These are phyloP conservation scores for Denticeps clupeoides DNA, from an alignment of 2,797 vertebrate genomes.

Conservation along the genomic window DNA sequence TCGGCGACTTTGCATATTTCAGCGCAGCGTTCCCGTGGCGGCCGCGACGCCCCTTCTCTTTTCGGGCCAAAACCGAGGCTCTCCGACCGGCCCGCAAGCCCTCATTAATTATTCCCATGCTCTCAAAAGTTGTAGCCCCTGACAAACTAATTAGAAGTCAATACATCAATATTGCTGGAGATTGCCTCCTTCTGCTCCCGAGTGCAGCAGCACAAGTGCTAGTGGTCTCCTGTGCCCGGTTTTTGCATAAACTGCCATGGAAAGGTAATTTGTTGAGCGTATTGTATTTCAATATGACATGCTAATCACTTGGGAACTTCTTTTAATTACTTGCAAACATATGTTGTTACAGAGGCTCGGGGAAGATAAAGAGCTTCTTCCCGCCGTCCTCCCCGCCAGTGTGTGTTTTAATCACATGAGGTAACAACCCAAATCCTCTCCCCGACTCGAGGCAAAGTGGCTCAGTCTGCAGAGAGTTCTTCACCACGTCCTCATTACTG, in stretches of 20 bases:
- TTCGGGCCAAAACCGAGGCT: slow-evolving; percentile 7
- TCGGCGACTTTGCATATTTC: slow-evolving; percentile 13
- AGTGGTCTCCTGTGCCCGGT: slow-evolving; percentile 31
- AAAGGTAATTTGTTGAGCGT: slow-evolving; percentile 51
- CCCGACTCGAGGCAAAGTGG: slow-evolving; percentile 1
- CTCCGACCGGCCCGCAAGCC: slow-evolving; percentile 8
- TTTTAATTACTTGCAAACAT: slow-evolving; percentile 67
- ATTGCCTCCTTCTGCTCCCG: slow-evolving; percentile 20
- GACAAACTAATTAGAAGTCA: slow-evolving; percentile 31
- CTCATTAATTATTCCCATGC: slow-evolving; percentile 21
- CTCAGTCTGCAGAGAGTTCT: slow-evolving; percentile 26
- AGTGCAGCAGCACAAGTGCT: slow-evolving; percentile 28
- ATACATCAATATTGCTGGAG: slow-evolving; percentile 28
- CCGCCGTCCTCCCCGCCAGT: slow-evolving; percentile 31
- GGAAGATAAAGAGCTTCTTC: slow-evolving; percentile 44
- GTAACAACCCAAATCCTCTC: too few relatives aligned
- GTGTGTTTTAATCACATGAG: slow-evolving; percentile 17
- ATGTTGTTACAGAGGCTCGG: slow-evolving; percentile 48
- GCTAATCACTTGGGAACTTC: slow-evolving; percentile 49
- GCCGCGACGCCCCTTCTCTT: slow-evolving; percentile 1
- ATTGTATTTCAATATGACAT: slow-evolving; percentile 57
- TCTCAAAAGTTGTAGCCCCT: slow-evolving; percentile 21
- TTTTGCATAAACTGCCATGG: slow-evolving; percentile 48
- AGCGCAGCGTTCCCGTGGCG: too few relatives aligned
- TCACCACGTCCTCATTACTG: slow-evolving; percentile 58